Percentiles rank a stretch among this genome's conserved stretches.
Evolutionary conservation across 1,140 invertebrate genomes (phyloP).

Genomic region (Pygmarrhopalites habei): DNA sequence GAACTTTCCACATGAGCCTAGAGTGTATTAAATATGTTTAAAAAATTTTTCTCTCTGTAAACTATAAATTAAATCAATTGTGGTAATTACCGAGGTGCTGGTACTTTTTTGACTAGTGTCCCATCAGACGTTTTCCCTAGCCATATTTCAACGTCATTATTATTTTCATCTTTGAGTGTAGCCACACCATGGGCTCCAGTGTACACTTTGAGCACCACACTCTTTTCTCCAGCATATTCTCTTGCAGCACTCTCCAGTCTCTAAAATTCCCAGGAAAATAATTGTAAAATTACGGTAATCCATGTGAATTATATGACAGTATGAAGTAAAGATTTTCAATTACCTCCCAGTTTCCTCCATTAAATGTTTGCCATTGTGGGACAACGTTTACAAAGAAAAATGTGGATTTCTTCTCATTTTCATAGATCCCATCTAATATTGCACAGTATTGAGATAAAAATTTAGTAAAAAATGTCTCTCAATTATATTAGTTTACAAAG

Average conservation of each 20-base stretch:
- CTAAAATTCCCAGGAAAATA: not conserved
- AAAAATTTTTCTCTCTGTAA: not conserved
- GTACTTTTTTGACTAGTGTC: slow-evolving; percentile 13
- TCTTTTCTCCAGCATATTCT: slow-evolving; percentile 9
- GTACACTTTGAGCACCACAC: slow-evolving; percentile 23
- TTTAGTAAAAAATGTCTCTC: too few relatives aligned
- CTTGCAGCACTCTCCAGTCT: slow-evolving; percentile 4
- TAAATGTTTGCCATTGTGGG: slow-evolving; percentile 59
- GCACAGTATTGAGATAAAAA: too few relatives aligned
- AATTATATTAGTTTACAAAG: too few relatives aligned
- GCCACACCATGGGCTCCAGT: slow-evolving; percentile 30
- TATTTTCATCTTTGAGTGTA: slow-evolving; percentile 25
- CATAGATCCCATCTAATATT: slow-evolving; percentile 58
- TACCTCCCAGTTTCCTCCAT: slow-evolving; percentile 56
- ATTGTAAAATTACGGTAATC: not conserved
- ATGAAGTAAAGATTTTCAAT: not conserved
- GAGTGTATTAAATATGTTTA: not conserved
- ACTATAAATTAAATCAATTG: too few relatives aligned
- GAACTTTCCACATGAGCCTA: slow-evolving; percentile 45
- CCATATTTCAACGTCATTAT: slow-evolving; percentile 26
- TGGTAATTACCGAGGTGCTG: slow-evolving; percentile 17
- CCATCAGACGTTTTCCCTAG: slow-evolving; percentile 14
- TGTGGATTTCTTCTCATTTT: slow-evolving; percentile 55
- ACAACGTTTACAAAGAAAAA: slow-evolving; percentile 59
- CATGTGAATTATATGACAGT: not conserved